A percentile compares a stretch with the other conserved stretches of the same genome.
Evolutionary conservation across 2,797 vertebrate genomes (phyloP).

Genomic region (Diglossa cyanea): DNA sequence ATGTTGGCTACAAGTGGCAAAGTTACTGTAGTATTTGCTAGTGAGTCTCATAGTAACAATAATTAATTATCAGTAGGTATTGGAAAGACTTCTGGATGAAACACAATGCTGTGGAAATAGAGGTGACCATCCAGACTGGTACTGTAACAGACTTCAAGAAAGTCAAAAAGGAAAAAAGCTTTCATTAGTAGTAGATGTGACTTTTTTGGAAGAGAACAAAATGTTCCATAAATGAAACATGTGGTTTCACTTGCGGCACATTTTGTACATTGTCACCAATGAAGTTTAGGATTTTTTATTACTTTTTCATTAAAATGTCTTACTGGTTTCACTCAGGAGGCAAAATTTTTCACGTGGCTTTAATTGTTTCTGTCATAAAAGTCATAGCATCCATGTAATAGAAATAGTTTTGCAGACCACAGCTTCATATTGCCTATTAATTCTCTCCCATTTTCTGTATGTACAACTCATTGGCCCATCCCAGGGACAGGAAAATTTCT

Average conservation of each 20-base stretch:
- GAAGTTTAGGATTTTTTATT: conserved; percentile 61
- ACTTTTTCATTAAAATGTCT: conserved; percentile 69
- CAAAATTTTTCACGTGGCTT: conserved; percentile 63
- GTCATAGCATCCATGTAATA: conserved; percentile 59
- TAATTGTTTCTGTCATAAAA: conserved; percentile 69
- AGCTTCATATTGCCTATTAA: conserved; percentile 25
- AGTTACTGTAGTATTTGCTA: not conserved
- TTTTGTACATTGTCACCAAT: conserved; percentile 66
- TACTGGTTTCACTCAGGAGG: conserved; percentile 66
- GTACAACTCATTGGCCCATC: conserved; percentile 3
- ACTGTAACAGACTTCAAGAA: not conserved
- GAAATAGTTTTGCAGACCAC: conserved; percentile 50
- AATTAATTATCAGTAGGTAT: not conserved
- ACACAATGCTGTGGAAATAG: not conserved
- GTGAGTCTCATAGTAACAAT: not conserved
- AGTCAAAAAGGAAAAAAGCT: not conserved
- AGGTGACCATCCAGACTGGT: not conserved
- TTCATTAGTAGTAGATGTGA: conserved; percentile 35
- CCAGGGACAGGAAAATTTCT: not conserved
- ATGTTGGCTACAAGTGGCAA: not conserved
- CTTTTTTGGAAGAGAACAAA: conserved; percentile 51
- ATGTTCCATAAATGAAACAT: conserved; percentile 59
- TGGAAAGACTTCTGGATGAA: not conserved
- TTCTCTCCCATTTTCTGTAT: conserved; percentile 29
- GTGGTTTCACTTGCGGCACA: conserved; percentile 62